Evolutionary conservation across 2,888 invertebrate genomes (phyloP), one percentile per base, ranked within the genome.

Genomic region (Leptothorax acervorum): DNA sequence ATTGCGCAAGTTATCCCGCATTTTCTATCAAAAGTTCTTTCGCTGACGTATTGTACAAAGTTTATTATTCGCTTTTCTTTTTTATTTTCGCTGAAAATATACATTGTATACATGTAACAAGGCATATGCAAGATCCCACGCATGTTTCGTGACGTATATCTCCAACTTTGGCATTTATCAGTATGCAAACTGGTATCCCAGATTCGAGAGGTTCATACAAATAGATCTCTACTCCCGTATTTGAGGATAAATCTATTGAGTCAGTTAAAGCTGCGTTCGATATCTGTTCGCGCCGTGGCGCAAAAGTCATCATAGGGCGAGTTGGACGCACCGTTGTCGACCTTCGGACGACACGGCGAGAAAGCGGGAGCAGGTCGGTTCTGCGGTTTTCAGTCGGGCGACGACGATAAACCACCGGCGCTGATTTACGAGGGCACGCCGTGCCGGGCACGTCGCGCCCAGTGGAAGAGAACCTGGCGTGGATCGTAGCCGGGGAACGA

Each of bases 341-440:
- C n/a, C 9, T 35, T 57, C 70, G 35, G 42, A 60, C 79, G 81
- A 81, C 48, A 42, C 60, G 66, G 15, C 23, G 70, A 70, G 70
- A 45, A 70, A 85, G 35, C 70, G 57, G 53, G 42, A 62, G 51
- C 62, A 66, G 57, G 31, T 51, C 39, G 74, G 45, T 82, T 71
- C 73, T 35, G 53, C 75, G 62, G 79, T 81, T 81, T 81, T 81
- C 79, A 71, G 73, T 81, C 45, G 57, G 35, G 42, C 82, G 82
- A 66, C 62, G 51, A 83, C 88, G 90, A 90, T 87, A 90, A 87
- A 84, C 90, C 84, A 82, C 83, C 71, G 70, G 57, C 79, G 76
- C 71, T 88, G 91, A 90, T 91, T 90, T 90, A 89, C 87, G 89
- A 83, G 76, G 55, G 31, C 48, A 79, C 39, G 79, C 48, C 60